These are phyloP conservation scores for Druon quercuslanigerum DNA, from an alignment of 1,140 invertebrate genomes.

Conservation along the genomic window DNA sequence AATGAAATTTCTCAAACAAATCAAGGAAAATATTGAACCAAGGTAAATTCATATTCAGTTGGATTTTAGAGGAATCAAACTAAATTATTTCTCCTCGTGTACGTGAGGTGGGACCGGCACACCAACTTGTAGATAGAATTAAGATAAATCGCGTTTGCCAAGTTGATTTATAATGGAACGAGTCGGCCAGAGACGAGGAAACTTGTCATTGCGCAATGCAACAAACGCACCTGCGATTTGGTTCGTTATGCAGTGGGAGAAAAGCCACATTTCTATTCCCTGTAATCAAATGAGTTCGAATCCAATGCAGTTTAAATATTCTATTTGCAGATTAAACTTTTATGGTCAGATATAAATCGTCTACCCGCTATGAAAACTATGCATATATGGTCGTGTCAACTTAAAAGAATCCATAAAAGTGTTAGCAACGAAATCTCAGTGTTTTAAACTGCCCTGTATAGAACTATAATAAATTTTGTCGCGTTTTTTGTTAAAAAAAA, in stretches of 20 bases:
- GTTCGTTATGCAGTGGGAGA: conserved; percentile 30
- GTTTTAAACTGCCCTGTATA: conserved; percentile 3
- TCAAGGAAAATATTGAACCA: conserved; percentile 22
- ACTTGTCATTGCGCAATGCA: conserved; percentile 32
- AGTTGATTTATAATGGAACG: conserved; percentile 56
- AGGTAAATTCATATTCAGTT: conserved; percentile 33
- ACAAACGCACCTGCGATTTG: conserved; percentile 30
- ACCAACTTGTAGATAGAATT: conserved; percentile 57
- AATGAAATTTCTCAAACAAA: conserved; percentile 31
- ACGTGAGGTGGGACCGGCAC: conserved; percentile 37
- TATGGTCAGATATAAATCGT: conserved; percentile 25
- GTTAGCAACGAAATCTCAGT: conserved; percentile 12
- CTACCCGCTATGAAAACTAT: conserved; percentile 17
- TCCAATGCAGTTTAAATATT: conserved; percentile 31
- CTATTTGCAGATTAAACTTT: conserved; percentile 24
- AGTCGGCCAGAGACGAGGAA: conserved; percentile 28
- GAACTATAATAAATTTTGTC: not conserved
- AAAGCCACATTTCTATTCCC: conserved; percentile 18
- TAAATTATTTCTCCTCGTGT: conserved; percentile 23
- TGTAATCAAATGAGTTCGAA: conserved; percentile 23
- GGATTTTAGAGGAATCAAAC: conserved; percentile 28
- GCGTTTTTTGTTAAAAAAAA: not conserved
- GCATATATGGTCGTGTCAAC: not conserved
- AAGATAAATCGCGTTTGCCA: conserved; percentile 58
- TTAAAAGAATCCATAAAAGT: conserved; percentile 18